Base-by-base conservation (phyloP, 2,888 invertebrate genomes). In the Crocallis elinguaria region DNA sequence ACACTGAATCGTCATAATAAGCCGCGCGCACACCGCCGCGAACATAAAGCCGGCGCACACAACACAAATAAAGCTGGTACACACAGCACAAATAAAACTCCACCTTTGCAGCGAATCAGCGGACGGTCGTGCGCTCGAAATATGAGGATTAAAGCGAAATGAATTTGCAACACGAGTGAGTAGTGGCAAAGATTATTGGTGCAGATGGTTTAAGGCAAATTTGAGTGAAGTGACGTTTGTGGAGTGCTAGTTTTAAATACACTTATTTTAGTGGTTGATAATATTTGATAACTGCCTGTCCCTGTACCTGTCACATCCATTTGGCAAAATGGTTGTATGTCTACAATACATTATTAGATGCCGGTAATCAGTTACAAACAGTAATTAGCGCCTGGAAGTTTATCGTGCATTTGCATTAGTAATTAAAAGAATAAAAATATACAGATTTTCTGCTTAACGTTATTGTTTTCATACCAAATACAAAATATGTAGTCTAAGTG, bases 71-170 rank as follows among this genome's bases (percentile, higher is more conserved):
- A 43, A 46, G 50, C 38, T 13, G 21, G 48, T 17, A 32, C 30
- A 56, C 37, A 52, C 41, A 32, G 43, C 38, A 38, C 27, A 45
- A 53, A 63, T 49, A 51, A 57, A 52, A 49, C 42, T 49, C 29
- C 41, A 57, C 53, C 53, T 53, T 48, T 52, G 49, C 57, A 45
- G 43, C 37, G 51, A 49, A 57, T 60, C 53, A 51, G 48, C 48
- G 51, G 39, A 53, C 48, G 46, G 30, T 30, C 39, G 45, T 39
- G 38, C 39, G 49, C 49, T 45, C 49, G 32, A 52, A 60, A 64
- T 59, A 61, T 57, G 56, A 58, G 60, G 62, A 52, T 62, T 64
- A 60, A 56, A 49, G 46, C 35, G 60, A 59, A 59, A 62, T 62
- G 60, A 62, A 57, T 63, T 63, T 57, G 63, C 58, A 59, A 55